Conservation (phyloP, 1,140 invertebrate species). For the Lepidotrigona ventralis region DNA sequence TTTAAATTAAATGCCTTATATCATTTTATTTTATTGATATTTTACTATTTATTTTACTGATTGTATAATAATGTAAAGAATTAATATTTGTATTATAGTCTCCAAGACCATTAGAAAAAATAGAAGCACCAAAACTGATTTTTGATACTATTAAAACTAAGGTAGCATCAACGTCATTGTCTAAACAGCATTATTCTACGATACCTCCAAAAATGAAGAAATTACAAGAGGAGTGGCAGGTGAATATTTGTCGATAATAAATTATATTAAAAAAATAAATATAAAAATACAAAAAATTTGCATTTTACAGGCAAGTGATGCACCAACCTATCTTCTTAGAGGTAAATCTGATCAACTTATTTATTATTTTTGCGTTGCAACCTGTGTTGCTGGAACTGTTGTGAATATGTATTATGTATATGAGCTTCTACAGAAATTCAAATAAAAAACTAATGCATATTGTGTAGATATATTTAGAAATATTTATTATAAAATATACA, state of each 20-base stretch:
- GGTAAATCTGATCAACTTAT: constrained; percentile 78
- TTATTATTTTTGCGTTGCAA: constrained; percentile 73
- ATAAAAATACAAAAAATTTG: constrained; percentile 3
- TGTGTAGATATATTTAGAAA: constrained; percentile 1
- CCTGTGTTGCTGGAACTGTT: neutral
- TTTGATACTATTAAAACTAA: constrained; percentile 62
- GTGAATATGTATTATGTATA: neutral
- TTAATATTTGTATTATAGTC: constrained; percentile 48
- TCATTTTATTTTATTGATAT: neutral
- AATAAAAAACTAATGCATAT: constrained; percentile 1
- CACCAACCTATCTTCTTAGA: constrained; percentile 77
- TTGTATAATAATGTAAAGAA: neutral
- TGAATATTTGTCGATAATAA: constrained; percentile 24
- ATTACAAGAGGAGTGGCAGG: constrained; percentile 57
- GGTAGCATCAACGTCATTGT: neutral
- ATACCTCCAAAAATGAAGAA: constrained; percentile 33
- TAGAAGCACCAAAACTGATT: constrained; percentile 62
- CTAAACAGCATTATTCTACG: constrained; percentile 8
- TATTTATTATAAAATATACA: neutral
- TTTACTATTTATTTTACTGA: neutral
- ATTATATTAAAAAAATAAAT: neutral
- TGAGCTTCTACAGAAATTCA: neutral
- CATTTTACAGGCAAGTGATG: constrained; percentile 71
- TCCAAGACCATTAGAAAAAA: constrained; percentile 53
- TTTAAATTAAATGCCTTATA: neutral